Evolutionary conservation across 2,113 vertebrate genomes (phyloP), one percentile per base, ranked within the genome.

Genomic region (Leucopsar rothschildi): DNA sequence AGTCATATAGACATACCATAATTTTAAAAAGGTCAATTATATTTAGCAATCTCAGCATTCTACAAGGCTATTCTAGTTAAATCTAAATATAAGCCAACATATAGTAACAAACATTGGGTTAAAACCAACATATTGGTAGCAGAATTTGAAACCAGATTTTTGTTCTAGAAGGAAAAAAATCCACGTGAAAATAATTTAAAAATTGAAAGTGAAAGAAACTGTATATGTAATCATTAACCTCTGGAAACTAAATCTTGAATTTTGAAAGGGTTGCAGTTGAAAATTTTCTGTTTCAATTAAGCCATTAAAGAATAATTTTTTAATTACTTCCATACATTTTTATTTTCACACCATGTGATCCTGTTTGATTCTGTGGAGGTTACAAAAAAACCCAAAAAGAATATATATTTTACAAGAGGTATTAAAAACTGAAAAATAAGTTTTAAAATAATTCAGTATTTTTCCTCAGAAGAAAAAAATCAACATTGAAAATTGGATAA

Each of bases 381-480:
- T 71, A 49, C 17, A 12, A 14, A 33, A 73, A 65, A 60, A 53
- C 18, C 27, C 7, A 37, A 77, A 66, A 77, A 17, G 2, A 33
- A 45, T 2, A 23, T 35, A 2, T 1, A 42, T 64, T 88, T 85
- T 88, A 40, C 20, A 80, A 83, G 14, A 69, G 11, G 17, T 12
- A 29, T 61, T 71, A 65, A 88, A 55, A 82, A 50, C 5, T 6
- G 3, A 12, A 52, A 82, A 72, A 84, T 1, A 33, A 57, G 1
- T 50, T 55, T n/a, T 9, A 3, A 63, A 57, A 61, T 24, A 72
- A 44, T 2, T 0, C 0, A 5, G 0, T 31, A 35, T 44, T 60
- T 86, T 66, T 64, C 3, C 3, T 77, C 33, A 89, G 31, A 65
- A 79, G 59, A 63, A 57, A 87, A 49, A 60, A 20, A 16, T 73